These are phyloP conservation scores for Campoplex nolae DNA, from an alignment of 2,888 invertebrate genomes.

Conservation along the genomic window DNA sequence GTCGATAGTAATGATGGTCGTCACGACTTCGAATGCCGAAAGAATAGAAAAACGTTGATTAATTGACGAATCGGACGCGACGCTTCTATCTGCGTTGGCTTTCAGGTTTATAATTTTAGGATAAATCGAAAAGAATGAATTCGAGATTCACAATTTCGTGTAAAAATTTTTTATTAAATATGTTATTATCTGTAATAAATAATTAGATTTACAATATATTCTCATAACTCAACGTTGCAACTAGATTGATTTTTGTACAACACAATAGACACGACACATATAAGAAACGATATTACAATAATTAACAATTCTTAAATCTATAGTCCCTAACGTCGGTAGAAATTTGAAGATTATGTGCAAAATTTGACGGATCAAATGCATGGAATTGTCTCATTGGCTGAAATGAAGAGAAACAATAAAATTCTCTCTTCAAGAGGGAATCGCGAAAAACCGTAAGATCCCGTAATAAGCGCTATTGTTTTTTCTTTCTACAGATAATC, in stretches of 20 bases:
- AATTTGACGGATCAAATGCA: slow-evolving; percentile 4
- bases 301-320: slow-evolving; percentile 57
- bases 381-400: background rate
- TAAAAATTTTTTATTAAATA: slow-evolving; percentile 69
- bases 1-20: too few relatives aligned
- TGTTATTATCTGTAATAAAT: slow-evolving; percentile 64
- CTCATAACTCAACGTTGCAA: slow-evolving; percentile 43
- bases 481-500: slow-evolving; percentile 12
- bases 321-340: slow-evolving; percentile 20
- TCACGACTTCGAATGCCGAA: too few relatives aligned
- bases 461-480: slow-evolving; percentile 19
- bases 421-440: background rate
- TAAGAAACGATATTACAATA: slow-evolving; percentile 36
- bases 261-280: slow-evolving; percentile 45
- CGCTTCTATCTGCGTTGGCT: too few relatives aligned
- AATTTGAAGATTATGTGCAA: slow-evolving; percentile 42
- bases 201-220: slow-evolving; percentile 60
- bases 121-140: background rate
- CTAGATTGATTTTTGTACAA: slow-evolving; percentile 36
- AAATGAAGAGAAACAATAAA: slow-evolving; percentile 14
- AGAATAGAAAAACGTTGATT: too few relatives aligned
- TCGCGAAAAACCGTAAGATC: slow-evolving; percentile 4
- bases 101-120: too few relatives aligned
- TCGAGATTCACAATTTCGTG: slow-evolving; percentile 26
- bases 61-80: too few relatives aligned